Evolutionary conservation across 2,888 invertebrate genomes (phyloP).

Genomic region (Heteromurus nitidus): DNA sequence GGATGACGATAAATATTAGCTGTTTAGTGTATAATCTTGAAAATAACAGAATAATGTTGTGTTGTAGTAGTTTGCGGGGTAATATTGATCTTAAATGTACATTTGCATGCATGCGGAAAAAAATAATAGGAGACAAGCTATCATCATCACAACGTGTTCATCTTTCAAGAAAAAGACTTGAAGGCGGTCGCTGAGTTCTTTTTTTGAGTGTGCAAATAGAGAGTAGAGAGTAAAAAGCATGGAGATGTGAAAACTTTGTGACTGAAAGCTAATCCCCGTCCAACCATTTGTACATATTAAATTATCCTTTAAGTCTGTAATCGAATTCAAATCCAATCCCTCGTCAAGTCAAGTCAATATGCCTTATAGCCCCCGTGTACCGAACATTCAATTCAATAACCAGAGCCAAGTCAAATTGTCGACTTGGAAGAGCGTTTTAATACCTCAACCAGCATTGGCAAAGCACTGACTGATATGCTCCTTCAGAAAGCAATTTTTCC

Average conservation of each 20-base stretch:
- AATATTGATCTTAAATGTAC: too few species aligned
- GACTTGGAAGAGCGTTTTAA: too few species aligned
- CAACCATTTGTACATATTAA: conserved; percentile 12
- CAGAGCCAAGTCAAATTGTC: too few species aligned
- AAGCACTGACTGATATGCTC: too few species aligned
- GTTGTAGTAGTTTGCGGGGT: conserved; percentile 2
- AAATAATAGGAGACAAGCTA: not conserved
- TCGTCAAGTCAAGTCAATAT: not conserved
- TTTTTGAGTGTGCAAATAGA: too few species aligned
- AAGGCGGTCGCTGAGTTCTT: too few species aligned
- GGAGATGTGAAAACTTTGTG: conserved; percentile 1
- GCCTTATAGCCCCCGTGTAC: not conserved
- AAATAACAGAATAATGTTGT: not conserved
- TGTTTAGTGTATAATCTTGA: conserved; percentile 22
- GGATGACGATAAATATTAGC: conserved; percentile 2
- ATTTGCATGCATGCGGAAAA: not conserved
- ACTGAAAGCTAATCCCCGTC: not conserved
- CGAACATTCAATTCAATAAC: not conserved
- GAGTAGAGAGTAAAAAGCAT: too few species aligned
- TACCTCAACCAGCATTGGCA: too few species aligned
- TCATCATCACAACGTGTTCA: conserved; percentile 30
- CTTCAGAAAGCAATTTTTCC: not conserved
- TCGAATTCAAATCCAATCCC: conserved; percentile 15
- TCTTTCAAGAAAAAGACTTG: not conserved
- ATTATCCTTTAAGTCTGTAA: conserved; percentile 16